Percentiles rank a stretch among this genome's conserved stretches.
Evolutionary conservation across 2,888 invertebrate genomes (phyloP).

Genomic region (Petrolisthes manimaculis): DNA sequence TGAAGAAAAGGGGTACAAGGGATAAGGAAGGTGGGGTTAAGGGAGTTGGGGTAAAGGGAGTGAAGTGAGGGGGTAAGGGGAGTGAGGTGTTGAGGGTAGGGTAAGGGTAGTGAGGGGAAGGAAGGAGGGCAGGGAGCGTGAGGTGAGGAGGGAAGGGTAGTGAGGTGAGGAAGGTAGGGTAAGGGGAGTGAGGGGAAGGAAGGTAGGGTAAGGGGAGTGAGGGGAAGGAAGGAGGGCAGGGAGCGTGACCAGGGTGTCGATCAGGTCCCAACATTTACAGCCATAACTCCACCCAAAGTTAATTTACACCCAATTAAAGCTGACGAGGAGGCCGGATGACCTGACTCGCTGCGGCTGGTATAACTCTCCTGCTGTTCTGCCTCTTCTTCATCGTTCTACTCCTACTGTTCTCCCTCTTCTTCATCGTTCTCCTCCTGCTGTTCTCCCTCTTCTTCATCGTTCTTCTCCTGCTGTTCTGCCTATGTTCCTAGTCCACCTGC

Average conservation of each 20-base stretch:
- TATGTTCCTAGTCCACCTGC: no score
- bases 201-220: background rate
- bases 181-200: background rate
- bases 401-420: no score
- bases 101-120: background rate
- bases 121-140: background rate
- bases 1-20: no score
- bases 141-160: background rate
- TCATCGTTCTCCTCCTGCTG: no score
- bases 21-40: no score
- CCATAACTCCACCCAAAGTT: slow-evolving; percentile 13
- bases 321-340: background rate
- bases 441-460: no score
- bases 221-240: background rate
- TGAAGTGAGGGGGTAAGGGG: background rate
- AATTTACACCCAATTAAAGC: slow-evolving; percentile 18
- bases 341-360: background rate
- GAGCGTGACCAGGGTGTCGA: slow-evolving; percentile 4
- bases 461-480: no score
- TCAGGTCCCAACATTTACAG: slow-evolving; percentile 9
- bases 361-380: background rate
- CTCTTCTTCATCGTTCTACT: no score
- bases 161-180: background rate
- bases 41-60: background rate
- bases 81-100: background rate